Percentiles rank a stretch among this genome's conserved stretches.
These are phyloP conservation scores for Steinernema feltiae DNA, from an alignment of 1,140 invertebrate species.

Conservation along the genomic window DNA sequence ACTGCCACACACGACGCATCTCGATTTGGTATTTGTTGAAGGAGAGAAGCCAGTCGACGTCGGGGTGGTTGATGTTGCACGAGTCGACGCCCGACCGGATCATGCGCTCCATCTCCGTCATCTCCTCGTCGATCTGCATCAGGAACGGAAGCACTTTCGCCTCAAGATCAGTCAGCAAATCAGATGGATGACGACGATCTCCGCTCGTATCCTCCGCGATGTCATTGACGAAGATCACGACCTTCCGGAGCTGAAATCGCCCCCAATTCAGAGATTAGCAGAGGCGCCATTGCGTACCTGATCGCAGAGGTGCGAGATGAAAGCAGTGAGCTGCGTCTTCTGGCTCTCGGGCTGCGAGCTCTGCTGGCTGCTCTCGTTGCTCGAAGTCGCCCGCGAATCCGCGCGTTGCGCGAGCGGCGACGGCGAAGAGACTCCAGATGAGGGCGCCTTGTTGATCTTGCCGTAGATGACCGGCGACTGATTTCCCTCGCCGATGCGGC, in stretches of 20 bases:
- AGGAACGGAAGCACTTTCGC: conserved; percentile 12
- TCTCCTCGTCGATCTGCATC: conserved; percentile 17
- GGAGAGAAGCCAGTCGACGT: conserved; percentile 18
- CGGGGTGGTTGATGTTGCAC: neutral
- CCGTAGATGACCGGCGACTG: neutral
- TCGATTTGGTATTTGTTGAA: conserved; percentile 15
- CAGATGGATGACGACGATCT: neutral
- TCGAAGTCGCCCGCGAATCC: neutral
- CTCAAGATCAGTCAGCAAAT: neutral
- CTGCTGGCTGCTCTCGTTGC: conserved; percentile 2
- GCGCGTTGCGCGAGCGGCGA: neutral
- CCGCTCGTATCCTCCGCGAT: neutral
- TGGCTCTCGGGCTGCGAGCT: conserved; percentile 13
- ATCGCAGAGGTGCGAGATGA: neutral
- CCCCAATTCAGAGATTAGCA: neutral
- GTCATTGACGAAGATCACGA: neutral
- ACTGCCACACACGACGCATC: conserved; percentile 5
- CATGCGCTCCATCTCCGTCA: conserved; percentile 2
- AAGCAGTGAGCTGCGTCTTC: neutral
- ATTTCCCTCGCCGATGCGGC: neutral
- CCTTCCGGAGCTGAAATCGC: neutral
- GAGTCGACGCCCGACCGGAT: neutral
- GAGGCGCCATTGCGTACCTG: neutral
- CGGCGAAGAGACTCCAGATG: neutral
- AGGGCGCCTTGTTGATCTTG: neutral